Evolutionary conservation across 2,113 vertebrate species (phyloP), one percentile per base, ranked within the genome.

Genomic region (Neotragus pygmaeus): DNA sequence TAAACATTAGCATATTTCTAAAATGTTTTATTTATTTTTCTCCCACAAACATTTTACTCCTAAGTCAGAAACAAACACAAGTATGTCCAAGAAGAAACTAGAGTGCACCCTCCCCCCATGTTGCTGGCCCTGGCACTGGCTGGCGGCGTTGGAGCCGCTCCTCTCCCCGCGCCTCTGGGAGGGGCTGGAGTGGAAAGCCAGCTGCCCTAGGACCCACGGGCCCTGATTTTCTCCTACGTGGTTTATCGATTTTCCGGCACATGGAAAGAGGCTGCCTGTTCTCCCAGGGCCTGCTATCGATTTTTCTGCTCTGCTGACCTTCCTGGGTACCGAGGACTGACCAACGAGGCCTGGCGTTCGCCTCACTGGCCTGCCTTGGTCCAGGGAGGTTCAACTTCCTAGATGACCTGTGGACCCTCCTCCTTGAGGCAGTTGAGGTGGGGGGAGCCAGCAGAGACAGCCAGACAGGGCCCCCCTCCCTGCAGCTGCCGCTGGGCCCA

Each of bases 251-350:
- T 88, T 93, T 66, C 81, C 1, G 15, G 36, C 19, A 5, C 13
- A 0, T 45, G 55, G 95, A 53, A 80, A 66, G 90, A 77, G 90
- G 28, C 95, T 97, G 96, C 80, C 17, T 45, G 55, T 95, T 81
- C 88, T 97, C 97, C 96, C 96, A 97, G 91, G 49, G 47, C 30
- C 30, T 7, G 7, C 58, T 80, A 14, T 88, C 0, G 4, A n/a
- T 64, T 30, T 19, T 70, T 4, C n/a, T 49, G 55, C 16, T 3
- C 39, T 9, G 25, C 57, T 27, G 81, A 55, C 96, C 87, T 80
- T 39, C n/a, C 86, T 8, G 43, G 85, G 15, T 16, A 1, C 43
- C 1, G 13, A 25, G 13, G 7, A 10, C 45, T 16, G 3, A 2
- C 60, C 2, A 2, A 12, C 55, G 47, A 36, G 21, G 33, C 47